These are phyloP conservation scores for Adelges cooleyi DNA, from an alignment of 1,140 invertebrate species.

Conservation along the genomic window DNA sequence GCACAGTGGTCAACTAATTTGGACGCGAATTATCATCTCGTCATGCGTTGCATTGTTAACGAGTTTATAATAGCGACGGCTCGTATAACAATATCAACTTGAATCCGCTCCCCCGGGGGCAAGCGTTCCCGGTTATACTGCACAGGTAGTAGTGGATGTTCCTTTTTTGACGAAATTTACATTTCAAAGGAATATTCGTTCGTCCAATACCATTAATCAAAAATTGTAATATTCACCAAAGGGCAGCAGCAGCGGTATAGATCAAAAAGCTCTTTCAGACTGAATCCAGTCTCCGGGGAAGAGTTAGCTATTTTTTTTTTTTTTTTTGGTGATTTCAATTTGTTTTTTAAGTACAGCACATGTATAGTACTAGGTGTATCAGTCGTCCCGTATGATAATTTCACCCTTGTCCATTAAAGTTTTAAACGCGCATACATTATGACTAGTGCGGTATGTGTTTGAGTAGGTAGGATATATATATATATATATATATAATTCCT, in stretches of 20 bases:
- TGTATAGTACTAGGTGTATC: neutral
- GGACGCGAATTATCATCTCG: conserved; percentile 10
- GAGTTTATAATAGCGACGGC: neutral
- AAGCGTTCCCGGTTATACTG: neutral
- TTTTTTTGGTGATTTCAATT: conserved; percentile 23
- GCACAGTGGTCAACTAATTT: neutral
- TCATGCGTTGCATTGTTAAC: conserved; percentile 20
- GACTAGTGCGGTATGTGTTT: too few species aligned
- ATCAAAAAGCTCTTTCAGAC: conserved; percentile 12
- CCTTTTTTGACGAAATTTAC: conserved; percentile 18
- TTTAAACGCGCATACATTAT: too few species aligned
- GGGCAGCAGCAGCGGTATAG: neutral
- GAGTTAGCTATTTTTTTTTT: neutral
- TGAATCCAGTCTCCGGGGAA: neutral
- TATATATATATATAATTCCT: too few species aligned
- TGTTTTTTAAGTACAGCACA: neutral
- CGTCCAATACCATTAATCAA: conserved; percentile 23
- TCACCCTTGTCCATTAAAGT: neutral
- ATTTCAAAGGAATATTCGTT: conserved; percentile 24
- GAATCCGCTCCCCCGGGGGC: neutral
- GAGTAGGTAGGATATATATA: too few species aligned
- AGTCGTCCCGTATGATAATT: neutral
- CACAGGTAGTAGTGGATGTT: neutral
- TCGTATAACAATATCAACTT: conserved; percentile 22
- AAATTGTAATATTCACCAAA: conserved; percentile 12